Conservation (phyloP, 1,140 invertebrate genomes). For the Papilio aristodemus region DNA sequence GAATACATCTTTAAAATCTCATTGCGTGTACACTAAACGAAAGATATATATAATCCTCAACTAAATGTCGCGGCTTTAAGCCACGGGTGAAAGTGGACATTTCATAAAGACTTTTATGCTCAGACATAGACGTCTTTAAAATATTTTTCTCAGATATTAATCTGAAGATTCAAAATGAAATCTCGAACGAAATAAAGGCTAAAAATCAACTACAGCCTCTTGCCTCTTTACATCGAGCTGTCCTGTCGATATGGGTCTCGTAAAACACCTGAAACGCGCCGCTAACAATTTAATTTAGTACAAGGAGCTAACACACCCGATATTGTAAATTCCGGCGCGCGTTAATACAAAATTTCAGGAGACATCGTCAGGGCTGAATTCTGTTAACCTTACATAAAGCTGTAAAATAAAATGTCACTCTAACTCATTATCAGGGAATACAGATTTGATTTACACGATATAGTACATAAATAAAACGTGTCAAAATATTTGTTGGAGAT, state of each 20-base stretch:
- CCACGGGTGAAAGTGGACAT: no score
- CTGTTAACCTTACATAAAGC: neutral
- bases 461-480: no score
- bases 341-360: slow-evolving; percentile 67
- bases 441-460: no score
- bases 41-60: no score
- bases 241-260: slow-evolving; percentile 44
- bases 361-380: slow-evolving; percentile 46
- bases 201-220: neutral
- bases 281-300: slow-evolving; percentile 73
- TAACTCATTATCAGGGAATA: neutral
- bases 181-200: neutral
- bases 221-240: neutral
- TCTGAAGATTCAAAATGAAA: no score
- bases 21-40: no score
- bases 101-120: no score
- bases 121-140: no score
- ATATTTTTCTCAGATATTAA: no score
- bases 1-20: no score
- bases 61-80: no score
- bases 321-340: slow-evolving; percentile 63
- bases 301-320: slow-evolving; percentile 54
- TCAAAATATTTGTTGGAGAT: no score
- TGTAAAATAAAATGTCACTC: neutral
- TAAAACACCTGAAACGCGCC: slow-evolving; percentile 51